Base-by-base conservation (phyloP, 2,797 vertebrate genomes). In the Malacoraja senta region DNA sequence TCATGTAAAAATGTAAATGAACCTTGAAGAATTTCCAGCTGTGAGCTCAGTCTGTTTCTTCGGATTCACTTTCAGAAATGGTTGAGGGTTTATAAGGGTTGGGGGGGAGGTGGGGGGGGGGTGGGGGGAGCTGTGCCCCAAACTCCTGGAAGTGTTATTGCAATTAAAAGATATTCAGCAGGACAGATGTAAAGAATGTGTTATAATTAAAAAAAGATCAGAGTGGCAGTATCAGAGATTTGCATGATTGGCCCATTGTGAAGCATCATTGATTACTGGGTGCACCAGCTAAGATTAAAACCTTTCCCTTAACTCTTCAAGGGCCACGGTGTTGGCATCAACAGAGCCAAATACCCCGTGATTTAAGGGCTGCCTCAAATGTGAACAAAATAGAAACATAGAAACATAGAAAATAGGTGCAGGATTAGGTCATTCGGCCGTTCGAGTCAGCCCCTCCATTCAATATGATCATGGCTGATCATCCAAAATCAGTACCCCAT, bases 1-100 rank as follows among this genome's bases (percentile, higher is more conserved):
- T 99, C 98, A 99, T 98, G 98, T 98, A 98, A 98, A 98, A 98
- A 98, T 98, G 98, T 97, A 99, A 99, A 99, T 98, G 98, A 99
- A 98, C 98, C 98, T 98, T 99, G 98, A 99, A 98, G 97, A 95
- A 94, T 97, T 98, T 98, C 98, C 98, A 99, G 98, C 98, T 99
- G 98, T 97, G 98, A 98, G 96, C 98, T 97, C 98, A 98, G 98
- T 98, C 97, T 97, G 96, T 98, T 97, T 98, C 97, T 97, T 98
- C 97, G 94, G 97, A 98, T 97, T 98, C 98, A 98, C 98, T 98
- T 98, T 98, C 96, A 97, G 97, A 97, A 98, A 97, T 97, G 90
- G 68, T 24, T 92, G 90, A 72, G 38, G 68, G 88, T 80, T 80
- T 74, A 8, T 10, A 53, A 32, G 32, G 77, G 77, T 29, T 38